Evolutionary conservation across 2,888 invertebrate species (phyloP).

Genomic region (Dastarcus helophoroides): DNA sequence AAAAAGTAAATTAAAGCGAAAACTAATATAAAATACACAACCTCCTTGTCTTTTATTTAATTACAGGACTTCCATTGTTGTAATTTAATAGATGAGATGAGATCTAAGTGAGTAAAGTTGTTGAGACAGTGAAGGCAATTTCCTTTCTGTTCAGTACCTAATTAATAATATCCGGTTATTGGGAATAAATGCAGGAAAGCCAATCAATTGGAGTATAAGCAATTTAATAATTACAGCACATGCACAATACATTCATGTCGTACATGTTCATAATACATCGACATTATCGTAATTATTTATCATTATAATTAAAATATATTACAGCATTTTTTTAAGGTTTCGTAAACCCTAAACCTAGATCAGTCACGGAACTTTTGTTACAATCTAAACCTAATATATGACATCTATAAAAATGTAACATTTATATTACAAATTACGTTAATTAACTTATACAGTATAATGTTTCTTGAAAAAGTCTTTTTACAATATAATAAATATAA

Average conservation of each 20-base stretch:
- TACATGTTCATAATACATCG: conserved; percentile 33
- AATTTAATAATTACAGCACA: conserved; percentile 36
- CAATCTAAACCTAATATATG: conserved; percentile 27
- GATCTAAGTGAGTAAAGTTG: no score
- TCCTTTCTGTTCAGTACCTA: no score
- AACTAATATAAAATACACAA: no score
- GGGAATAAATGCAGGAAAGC: conserved; percentile 7
- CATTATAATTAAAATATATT: conserved; percentile 30
- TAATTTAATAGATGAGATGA: no score
- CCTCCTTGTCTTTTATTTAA: no score
- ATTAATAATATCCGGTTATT: background rate
- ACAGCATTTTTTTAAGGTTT: conserved; percentile 27
- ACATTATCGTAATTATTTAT: conserved; percentile 26
- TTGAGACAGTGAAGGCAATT: no score
- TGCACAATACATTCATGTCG: conserved; percentile 40
- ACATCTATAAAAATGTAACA: conserved; percentile 34
- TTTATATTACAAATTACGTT: conserved; percentile 31
- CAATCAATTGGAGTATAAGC: conserved; percentile 15
- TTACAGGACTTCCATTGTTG: no score
- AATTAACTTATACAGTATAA: no score
- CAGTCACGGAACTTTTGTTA: conserved; percentile 26
- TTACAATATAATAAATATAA: conserved; percentile 27
- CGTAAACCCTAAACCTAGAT: conserved; percentile 22
- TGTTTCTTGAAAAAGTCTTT: conserved; percentile 17
- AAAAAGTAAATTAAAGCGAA: no score